Percentiles rank a stretch among this genome's conserved stretches.
These are phyloP conservation scores for Eucriotettix oculatus DNA, from an alignment of 2,888 invertebrate genomes.

Conservation along the genomic window DNA sequence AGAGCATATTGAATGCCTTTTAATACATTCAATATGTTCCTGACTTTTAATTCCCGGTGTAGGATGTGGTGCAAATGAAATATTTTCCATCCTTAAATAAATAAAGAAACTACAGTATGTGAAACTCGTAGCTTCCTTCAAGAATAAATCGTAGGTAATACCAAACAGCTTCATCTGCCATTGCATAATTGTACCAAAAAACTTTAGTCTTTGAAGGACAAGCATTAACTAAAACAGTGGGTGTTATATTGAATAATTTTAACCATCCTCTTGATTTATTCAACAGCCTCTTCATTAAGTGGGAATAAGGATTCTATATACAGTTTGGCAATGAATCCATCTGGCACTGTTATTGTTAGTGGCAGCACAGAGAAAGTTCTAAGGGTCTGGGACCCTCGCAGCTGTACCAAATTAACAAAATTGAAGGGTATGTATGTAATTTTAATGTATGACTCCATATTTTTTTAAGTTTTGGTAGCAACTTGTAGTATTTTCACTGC, in stretches of 20 bases:
- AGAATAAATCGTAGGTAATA: no score
- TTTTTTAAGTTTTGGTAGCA: background rate
- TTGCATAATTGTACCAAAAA: no score
- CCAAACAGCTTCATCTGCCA: no score
- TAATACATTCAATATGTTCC: no score
- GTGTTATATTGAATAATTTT: background rate
- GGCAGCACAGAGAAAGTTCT: conserved; percentile 93
- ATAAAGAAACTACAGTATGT: no score
- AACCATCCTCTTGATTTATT: background rate
- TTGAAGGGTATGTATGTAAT: conserved; percentile 44
- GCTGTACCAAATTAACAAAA: conserved; percentile 88
- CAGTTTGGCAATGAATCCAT: conserved; percentile 94
- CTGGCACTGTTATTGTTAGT: conserved; percentile 88
- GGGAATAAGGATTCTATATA: conserved; percentile 98
- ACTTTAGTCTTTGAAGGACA: no score
- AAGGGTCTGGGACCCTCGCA: conserved; percentile 92
- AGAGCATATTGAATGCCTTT: no score
- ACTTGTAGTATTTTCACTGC: background rate
- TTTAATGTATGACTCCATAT: background rate
- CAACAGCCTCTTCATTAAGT: conserved; percentile 74
- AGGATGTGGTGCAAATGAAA: no score
- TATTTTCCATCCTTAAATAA: no score
- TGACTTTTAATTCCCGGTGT: no score
- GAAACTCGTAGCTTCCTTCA: no score
- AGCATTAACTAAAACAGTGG: no score